Evolutionary conservation across 1,140 invertebrate genomes (phyloP), one percentile per base, ranked within the genome.

Genomic region (Scaptomyza pallida): DNA sequence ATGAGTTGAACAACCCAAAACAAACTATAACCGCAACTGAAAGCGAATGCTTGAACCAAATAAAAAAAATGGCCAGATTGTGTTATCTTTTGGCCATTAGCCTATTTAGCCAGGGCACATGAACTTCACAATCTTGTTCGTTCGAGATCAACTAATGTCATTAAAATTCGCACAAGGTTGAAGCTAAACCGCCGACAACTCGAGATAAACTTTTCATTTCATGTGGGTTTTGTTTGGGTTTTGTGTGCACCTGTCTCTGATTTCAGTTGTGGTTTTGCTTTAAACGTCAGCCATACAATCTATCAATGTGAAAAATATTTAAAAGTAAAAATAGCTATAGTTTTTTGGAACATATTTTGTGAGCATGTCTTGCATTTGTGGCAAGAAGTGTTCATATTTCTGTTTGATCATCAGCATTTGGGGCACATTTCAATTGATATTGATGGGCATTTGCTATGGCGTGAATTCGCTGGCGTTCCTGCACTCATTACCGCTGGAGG

Each of bases 101-200:
- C n/a, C n/a, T n/a, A n/a, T n/a, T n/a, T n/a, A n/a, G 35, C 10
- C 21, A 23, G 13, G 44, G 44, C 64, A 56, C 56, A 54, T 65
- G 47, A 78, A 71, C 75, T 76, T 74, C 51, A 65, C 60, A 72
- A 72, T 77, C 64, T 55, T 55, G 40, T 16, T 19, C 47, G 44
- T 55, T 47, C n/a, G 37, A 63, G 72, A 86, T 85, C 72, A 30
- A 30, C 26, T 85, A 86, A 80, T 85, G 76, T 72, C 81, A 78
- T 78, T 77, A 75, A 75, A 85, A 78, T 64, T 72, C 64, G 72
- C 71, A 69, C 82, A 88, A 88, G 82, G 82, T 71, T 75, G 64
- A 30, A 30, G 6, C 26, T 9, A 30, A n/a, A n/a, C n/a, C n/a
- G 1, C 23, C 23, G 45, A 62, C 56, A 52, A 33, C 40, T 8